Conservation (phyloP, 2,113 vertebrate species). For the Centropus bengalensis region DNA sequence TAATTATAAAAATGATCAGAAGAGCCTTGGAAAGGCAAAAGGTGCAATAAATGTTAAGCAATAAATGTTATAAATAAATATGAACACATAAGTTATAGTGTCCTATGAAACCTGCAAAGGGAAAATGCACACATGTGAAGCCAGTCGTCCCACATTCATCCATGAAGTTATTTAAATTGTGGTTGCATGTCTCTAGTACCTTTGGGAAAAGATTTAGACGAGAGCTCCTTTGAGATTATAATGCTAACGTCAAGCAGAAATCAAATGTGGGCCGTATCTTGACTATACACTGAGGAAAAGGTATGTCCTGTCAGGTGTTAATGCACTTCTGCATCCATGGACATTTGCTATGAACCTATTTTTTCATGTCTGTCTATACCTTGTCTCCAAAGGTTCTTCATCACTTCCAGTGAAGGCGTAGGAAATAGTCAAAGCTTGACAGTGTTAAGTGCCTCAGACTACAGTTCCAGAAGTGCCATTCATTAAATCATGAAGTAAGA, state of each 20-base stretch:
- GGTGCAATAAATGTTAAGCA: not conserved
- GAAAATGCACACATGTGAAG: not conserved
- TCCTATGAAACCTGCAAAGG: not conserved
- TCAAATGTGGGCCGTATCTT: not conserved
- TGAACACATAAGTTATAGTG: not conserved
- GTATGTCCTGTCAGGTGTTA: not conserved
- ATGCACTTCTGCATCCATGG: not conserved
- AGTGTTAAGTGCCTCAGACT: not conserved
- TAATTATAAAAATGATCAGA: not conserved
- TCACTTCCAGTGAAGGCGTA: not conserved
- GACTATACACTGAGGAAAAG: not conserved
- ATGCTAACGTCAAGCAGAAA: not conserved
- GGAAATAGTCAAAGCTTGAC: not conserved
- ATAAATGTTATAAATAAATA: not conserved
- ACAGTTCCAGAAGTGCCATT: not conserved
- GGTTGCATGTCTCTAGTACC: rapidly evolving
- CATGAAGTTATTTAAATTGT: not conserved
- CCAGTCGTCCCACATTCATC: not conserved
- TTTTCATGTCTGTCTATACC: not conserved
- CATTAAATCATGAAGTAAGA: not conserved
- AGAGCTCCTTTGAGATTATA: not conserved
- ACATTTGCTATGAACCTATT: not conserved
- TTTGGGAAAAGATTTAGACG: not conserved
- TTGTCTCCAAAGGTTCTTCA: not conserved
- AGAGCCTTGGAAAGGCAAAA: not conserved